These are phyloP conservation scores for Girardinichthys multiradiatus DNA, from an alignment of 2,113 vertebrate species.

Conservation along the genomic window DNA sequence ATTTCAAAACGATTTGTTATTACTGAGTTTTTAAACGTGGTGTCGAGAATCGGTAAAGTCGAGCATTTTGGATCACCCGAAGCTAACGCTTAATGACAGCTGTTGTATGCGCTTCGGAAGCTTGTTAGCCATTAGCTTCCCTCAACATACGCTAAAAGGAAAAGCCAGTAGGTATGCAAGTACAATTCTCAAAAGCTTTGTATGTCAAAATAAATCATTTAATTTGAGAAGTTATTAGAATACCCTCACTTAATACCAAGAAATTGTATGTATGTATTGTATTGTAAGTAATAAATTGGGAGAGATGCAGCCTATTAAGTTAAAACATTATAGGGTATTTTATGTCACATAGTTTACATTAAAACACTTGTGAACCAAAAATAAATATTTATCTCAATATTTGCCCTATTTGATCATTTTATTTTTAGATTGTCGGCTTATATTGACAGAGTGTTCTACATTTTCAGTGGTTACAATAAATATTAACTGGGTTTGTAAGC, in stretches of 20 bases:
- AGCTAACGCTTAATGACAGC: constrained; percentile 51
- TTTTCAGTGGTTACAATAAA: too few relatives aligned
- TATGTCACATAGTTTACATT: too few relatives aligned
- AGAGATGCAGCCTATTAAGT: background rate
- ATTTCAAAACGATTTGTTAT: too few relatives aligned
- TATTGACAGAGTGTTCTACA: too few relatives aligned
- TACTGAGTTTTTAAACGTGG: background rate
- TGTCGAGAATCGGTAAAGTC: background rate
- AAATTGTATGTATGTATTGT: background rate
- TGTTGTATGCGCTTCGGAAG: constrained; percentile 15
- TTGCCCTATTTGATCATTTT: too few relatives aligned
- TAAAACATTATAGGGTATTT: too few relatives aligned
- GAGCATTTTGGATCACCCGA: background rate
- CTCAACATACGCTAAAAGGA: constrained; percentile 11
- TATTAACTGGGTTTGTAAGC: too few relatives aligned
- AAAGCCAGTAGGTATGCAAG: background rate
- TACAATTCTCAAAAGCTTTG: background rate
- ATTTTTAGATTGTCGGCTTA: too few relatives aligned
- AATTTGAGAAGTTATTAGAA: background rate
- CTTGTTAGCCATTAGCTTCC: constrained; percentile 40
- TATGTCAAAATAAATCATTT: background rate
- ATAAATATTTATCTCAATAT: too few relatives aligned
- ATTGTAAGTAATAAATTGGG: too few relatives aligned
- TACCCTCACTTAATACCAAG: background rate
- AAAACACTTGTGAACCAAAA: too few relatives aligned